Conservation (phyloP, 2,888 invertebrate genomes). For the Macrophya annulata region DNA sequence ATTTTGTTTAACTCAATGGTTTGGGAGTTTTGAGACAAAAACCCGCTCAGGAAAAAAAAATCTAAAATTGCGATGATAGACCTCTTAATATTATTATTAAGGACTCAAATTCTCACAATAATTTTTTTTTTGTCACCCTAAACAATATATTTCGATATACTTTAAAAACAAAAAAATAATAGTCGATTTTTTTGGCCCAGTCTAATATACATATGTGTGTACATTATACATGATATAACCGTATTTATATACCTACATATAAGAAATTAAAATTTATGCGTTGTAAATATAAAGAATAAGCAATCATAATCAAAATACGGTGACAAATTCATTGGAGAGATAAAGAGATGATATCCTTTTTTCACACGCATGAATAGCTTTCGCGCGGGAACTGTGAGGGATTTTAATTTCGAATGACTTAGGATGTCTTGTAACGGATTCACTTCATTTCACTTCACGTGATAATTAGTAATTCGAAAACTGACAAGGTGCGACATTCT, state of each 20-base stretch:
- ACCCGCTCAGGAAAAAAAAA: no score
- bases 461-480: constrained; percentile 36
- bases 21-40: no score
- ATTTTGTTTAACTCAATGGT: no score
- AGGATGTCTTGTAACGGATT: constrained; percentile 26
- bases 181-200: no score
- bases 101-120: no score
- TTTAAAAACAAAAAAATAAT: no score
- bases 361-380: background rate
- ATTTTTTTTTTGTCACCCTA: no score
- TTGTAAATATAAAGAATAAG: constrained; percentile 21
- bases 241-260: background rate
- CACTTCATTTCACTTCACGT: constrained; percentile 25
- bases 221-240: background rate
- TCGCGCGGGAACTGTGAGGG: background rate
- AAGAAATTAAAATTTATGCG: background rate
- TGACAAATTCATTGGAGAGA: background rate
- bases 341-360: background rate
- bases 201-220: no score
- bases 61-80: no score
- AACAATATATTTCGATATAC: no score
- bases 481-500: constrained; percentile 38
- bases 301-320: constrained; percentile 27
- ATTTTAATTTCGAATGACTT: background rate
- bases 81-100: no score